Conservation (phyloP, 2,113 vertebrate species). For the Datnioides undecimradiatus region DNA sequence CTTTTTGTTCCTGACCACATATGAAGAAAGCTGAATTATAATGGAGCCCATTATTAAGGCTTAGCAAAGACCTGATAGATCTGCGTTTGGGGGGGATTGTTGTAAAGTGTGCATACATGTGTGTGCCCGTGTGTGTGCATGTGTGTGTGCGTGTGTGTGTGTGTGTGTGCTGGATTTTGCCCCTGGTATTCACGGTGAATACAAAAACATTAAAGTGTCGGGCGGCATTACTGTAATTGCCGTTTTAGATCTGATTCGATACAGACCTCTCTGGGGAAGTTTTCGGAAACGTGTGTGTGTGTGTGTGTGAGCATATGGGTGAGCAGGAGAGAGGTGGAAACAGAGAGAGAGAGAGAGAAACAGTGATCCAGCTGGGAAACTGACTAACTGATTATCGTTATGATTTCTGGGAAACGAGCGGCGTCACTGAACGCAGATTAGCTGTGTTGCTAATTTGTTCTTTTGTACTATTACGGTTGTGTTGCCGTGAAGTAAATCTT, state of each 20-base stretch:
- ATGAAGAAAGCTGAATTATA: conserved; percentile 51
- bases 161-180: conserved; percentile 1
- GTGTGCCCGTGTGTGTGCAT: conserved; percentile 20
- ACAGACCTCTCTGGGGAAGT: conserved; percentile 61
- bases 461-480: background rate
- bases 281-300: conserved; percentile 21
- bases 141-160: conserved; percentile 26
- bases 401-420: conserved; percentile 62
- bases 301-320: background rate
- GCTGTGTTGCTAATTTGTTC: background rate
- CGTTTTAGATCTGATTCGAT: conserved; percentile 69
- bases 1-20: conserved; percentile 47
- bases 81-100: conserved; percentile 8
- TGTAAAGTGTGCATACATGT: conserved; percentile 21
- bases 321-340: background rate
- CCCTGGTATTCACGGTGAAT: conserved; percentile 47
- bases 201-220: conserved; percentile 65
- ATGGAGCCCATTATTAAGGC: conserved; percentile 51
- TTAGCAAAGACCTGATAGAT: conserved; percentile 31
- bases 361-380: conserved; percentile 24
- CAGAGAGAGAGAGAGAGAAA: background rate
- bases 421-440: background rate
- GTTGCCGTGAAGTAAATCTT: background rate
- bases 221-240: conserved; percentile 59
- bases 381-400: conserved; percentile 34